Evolutionary conservation across 2,888 invertebrate species (phyloP), one percentile per base, ranked within the genome.

Genomic region (Cartodere bifasciata): DNA sequence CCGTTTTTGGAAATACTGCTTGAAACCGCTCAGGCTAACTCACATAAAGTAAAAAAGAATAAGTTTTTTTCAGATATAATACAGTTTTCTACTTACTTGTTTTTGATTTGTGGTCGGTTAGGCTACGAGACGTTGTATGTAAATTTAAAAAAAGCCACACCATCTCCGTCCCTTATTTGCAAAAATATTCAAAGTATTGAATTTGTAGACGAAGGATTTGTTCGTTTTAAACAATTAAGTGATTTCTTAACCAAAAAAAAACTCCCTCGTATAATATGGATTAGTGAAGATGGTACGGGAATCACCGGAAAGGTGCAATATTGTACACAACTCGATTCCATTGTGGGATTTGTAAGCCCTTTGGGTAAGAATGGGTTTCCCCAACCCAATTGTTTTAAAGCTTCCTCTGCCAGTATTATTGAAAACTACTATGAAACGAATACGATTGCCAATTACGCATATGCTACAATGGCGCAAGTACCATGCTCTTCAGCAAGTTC

Each of bases 391-490:
- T 7, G 9, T 7, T 20, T 20, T 20, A 20, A 20, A 20, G 20
- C 9, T 9, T 7, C 7, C 9, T 20, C 20, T 9, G 20, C 9
- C 9, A 9, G 9, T 20, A 9, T 7, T 20, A 20, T 20, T 9
- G 9, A 20, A 20, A 20, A 20, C 7, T 20, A 7, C 7, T 20
- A 7, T 20, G 20, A 7, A 7, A 9, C 7, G 9, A 9, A 9
- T 20, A 9, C 9, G 7, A 7, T 20, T 7, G 20, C 20, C 9
- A 29, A 39, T n/a, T 35, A 40, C 27, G 40, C 37, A 7, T 39
- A 42, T 28, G 33, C 34, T 3, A 22, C 31, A 13, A 42, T 40
- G 39, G 37, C 41, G 7, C 39, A 41, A 31, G 17, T 33, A 4
- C 13, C 39, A 15, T 7, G 9, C 7, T 7, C n/a, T n/a, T 15